Evolutionary conservation across 2,888 invertebrate species (phyloP).

Genomic region (Volucella inflata): DNA sequence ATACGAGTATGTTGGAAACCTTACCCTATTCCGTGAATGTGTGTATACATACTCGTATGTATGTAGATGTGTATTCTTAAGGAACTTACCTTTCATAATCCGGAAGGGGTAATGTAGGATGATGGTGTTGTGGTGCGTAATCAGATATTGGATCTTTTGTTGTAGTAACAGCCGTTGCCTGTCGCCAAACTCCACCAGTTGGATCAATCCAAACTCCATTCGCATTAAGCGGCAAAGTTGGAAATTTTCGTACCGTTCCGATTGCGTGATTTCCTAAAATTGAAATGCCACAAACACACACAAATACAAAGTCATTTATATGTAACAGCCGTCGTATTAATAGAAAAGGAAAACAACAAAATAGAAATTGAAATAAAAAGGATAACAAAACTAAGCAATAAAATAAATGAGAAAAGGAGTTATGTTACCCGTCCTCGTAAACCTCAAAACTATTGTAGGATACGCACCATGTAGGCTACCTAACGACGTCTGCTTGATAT

Average conservation of each 20-base stretch:
- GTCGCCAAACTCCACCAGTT: slow-evolving; percentile 84
- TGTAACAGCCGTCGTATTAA: slow-evolving; percentile 24
- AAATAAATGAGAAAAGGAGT: slow-evolving; percentile 67
- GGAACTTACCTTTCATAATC: slow-evolving; percentile 83
- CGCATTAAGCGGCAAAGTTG: slow-evolving; percentile 83
- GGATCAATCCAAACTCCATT: slow-evolving; percentile 84
- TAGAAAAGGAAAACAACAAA: slow-evolving; percentile 58
- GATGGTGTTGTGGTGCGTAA: slow-evolving; percentile 81
- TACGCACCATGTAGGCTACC: slow-evolving; percentile 85
- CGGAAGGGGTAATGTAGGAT: slow-evolving; percentile 82
- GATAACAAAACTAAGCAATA: slow-evolving; percentile 77
- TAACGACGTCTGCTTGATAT: slow-evolving; percentile 88
- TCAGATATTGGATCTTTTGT: slow-evolving; percentile 84
- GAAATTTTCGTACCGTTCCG: slow-evolving; percentile 84
- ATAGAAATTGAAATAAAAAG: slow-evolving; percentile 46
- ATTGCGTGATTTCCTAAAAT: slow-evolving; percentile 84
- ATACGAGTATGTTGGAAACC: too few species aligned
- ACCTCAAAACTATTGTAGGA: slow-evolving; percentile 12
- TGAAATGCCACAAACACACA: slow-evolving; percentile 41
- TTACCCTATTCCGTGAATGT: too few species aligned
- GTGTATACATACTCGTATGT: too few species aligned
- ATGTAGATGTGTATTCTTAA: background rate
- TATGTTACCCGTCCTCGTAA: slow-evolving; percentile 14
- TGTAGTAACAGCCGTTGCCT: slow-evolving; percentile 82
- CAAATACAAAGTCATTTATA: slow-evolving; percentile 38